These are phyloP conservation scores for Trochalopteron elliotii DNA, from an alignment of 2,113 vertebrate genomes.

Conservation along the genomic window DNA sequence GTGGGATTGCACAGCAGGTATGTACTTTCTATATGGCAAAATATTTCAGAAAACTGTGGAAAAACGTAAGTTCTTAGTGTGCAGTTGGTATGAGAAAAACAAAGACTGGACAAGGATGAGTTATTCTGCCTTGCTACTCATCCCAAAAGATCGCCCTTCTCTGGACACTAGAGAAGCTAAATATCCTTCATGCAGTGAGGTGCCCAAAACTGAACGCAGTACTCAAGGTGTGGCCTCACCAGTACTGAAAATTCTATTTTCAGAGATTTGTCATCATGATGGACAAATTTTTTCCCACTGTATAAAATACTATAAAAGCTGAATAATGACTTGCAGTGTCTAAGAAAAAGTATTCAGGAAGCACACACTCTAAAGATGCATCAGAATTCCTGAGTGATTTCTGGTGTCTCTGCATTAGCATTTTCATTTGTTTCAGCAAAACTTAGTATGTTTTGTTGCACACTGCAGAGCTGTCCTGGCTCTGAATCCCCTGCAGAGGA, in stretches of 20 bases:
- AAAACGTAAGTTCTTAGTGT: neutral
- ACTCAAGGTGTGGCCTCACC: fast-evolving
- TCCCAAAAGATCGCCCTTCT: neutral
- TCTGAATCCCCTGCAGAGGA: neutral
- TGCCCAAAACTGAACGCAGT: neutral
- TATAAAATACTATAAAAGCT: neutral
- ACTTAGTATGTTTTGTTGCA: neutral
- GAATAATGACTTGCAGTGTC: neutral
- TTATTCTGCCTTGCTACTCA: neutral
- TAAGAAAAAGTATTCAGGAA: neutral
- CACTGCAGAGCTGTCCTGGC: fast-evolving
- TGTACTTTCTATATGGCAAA: neutral
- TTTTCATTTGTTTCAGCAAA: neutral
- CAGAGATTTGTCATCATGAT: neutral
- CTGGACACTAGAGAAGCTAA: neutral
- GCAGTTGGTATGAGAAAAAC: neutral
- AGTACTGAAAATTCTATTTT: neutral
- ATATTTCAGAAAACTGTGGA: neutral
- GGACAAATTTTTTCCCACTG: neutral
- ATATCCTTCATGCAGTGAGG: neutral
- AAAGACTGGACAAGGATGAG: neutral
- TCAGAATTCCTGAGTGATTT: neutral
- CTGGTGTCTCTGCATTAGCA: neutral
- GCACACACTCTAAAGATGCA: neutral
- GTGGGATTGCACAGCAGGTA: neutral